Conservation (phyloP, 2,888 invertebrate genomes). For the Drosophila aldrichi region DNA sequence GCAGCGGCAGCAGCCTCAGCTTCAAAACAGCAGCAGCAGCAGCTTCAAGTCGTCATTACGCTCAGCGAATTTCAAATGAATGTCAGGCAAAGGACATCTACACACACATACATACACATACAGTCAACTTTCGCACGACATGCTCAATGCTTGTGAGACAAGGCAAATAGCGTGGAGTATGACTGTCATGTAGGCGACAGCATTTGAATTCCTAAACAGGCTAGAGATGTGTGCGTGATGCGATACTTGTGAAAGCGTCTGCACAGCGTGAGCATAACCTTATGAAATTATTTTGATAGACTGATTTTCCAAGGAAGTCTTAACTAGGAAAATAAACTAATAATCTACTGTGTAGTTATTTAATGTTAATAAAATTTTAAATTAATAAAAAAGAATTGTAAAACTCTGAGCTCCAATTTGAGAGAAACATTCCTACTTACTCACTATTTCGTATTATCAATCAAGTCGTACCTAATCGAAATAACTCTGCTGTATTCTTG, state of each 20-base stretch:
- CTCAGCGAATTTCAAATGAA: slow-evolving; percentile 74
- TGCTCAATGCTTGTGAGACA: slow-evolving; percentile 52
- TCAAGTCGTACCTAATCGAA: too few species aligned
- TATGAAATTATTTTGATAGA: too few species aligned
- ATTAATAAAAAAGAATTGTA: too few species aligned
- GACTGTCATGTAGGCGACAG: slow-evolving; percentile 63
- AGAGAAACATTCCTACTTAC: too few species aligned
- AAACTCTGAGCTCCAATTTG: too few species aligned
- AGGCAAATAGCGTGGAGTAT: slow-evolving; percentile 45
- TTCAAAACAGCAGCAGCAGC: slow-evolving; percentile 25
- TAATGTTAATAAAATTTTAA: too few species aligned
- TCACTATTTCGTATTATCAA: accelerated
- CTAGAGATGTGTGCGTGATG: slow-evolving; percentile 26
- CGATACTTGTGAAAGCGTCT: too few species aligned
- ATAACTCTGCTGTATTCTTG: too few species aligned
- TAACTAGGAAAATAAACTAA: not conserved
- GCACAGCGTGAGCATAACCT: too few species aligned
- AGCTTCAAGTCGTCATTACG: slow-evolving; percentile 66
- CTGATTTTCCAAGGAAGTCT: too few species aligned
- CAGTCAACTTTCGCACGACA: slow-evolving; percentile 13
- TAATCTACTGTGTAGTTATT: too few species aligned
- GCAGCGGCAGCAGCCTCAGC: slow-evolving; percentile 23
- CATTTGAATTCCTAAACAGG: slow-evolving; percentile 73
- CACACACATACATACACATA: slow-evolving; percentile 18
- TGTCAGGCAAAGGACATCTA: slow-evolving; percentile 74